phyloP scores from a whole-genome alignment of 1,140 invertebrate species.

The Zaprionus davidi region DNA sequence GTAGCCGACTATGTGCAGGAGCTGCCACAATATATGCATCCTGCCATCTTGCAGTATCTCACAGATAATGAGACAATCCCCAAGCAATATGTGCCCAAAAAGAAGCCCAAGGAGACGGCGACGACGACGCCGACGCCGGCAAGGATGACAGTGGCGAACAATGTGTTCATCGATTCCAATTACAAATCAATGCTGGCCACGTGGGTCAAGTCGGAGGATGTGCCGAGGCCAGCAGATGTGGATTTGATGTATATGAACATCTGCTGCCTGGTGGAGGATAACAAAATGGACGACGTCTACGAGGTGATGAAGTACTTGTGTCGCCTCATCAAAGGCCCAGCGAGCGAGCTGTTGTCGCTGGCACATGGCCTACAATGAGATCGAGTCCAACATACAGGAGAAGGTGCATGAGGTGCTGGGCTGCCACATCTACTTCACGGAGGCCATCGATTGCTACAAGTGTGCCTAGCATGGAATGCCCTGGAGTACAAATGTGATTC shows the following conservation, averaged over 20 bases:
- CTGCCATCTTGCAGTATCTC: slow-evolving; percentile 39
- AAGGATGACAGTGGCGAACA: not conserved
- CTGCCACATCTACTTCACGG: slow-evolving; percentile 39
- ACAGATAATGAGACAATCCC: slow-evolving; percentile 3
- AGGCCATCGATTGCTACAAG: slow-evolving; percentile 48
- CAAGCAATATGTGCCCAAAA: not conserved
- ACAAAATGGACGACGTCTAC: slow-evolving; percentile 39
- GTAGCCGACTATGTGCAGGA: slow-evolving; percentile 45
- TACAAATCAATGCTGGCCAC: slow-evolving; percentile 38
- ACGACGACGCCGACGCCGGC: not conserved
- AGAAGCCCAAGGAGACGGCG: not conserved
- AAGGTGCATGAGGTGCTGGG: slow-evolving; percentile 31
- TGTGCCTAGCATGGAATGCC: slow-evolving; percentile 16
- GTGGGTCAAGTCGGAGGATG: slow-evolving; percentile 52
- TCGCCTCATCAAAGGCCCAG: slow-evolving; percentile 60
- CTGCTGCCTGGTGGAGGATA: slow-evolving; percentile 26
- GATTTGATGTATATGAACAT: slow-evolving; percentile 48
- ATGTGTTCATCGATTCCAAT: slow-evolving; percentile 17
- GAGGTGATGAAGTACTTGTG: slow-evolving; percentile 69
- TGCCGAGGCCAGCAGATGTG: slow-evolving; percentile 50
- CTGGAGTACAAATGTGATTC: not conserved
- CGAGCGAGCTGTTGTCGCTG: slow-evolving; percentile 44
- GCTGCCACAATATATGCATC: slow-evolving; percentile 33
- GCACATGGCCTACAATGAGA: slow-evolving; percentile 62
- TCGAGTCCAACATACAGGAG: slow-evolving; percentile 50